Conservation (phyloP, 2,113 vertebrate genomes). For the Eptesicus fuscus region DNA sequence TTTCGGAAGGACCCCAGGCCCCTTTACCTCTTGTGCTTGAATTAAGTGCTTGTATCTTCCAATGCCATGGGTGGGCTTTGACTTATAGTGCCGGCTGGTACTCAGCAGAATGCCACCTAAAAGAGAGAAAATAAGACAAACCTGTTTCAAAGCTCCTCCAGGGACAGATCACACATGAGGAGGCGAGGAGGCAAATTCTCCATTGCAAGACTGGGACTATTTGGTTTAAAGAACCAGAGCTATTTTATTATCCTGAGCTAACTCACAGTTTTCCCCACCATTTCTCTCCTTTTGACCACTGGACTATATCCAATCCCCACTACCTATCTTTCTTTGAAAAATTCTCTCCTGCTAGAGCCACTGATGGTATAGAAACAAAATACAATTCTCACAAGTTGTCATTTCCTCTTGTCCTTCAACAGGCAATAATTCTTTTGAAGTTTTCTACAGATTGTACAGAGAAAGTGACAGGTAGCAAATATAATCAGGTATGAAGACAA, state of each 20-base stretch:
- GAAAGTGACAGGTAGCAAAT: not conserved
- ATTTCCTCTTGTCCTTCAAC: conserved; percentile 5
- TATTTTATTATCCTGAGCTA: not conserved
- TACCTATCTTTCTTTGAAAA: not conserved
- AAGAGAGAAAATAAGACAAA: conserved; percentile 45
- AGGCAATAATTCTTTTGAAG: conserved; percentile 3
- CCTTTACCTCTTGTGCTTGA: conserved; percentile 81
- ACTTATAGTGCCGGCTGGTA: conserved; percentile 82
- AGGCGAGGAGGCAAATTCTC: no score
- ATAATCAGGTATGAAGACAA: not conserved
- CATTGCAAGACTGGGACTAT: not conserved
- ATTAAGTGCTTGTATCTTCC: conserved; percentile 89
- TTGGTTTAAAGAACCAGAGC: conserved; percentile 18
- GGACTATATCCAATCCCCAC: not conserved
- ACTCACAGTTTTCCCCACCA: not conserved
- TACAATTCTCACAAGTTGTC: not conserved
- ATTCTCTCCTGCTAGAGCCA: conserved; percentile 30
- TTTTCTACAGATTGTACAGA: not conserved
- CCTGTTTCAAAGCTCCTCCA: no score
- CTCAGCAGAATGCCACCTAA: conserved; percentile 69
- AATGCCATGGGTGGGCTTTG: conserved; percentile 89
- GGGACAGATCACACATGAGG: no score
- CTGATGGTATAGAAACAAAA: not conserved
- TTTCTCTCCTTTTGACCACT: conserved; percentile 8
- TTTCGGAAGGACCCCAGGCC: not conserved